Conservation (phyloP, 2,113 vertebrate species). For the Tachuris rubrigastra region DNA sequence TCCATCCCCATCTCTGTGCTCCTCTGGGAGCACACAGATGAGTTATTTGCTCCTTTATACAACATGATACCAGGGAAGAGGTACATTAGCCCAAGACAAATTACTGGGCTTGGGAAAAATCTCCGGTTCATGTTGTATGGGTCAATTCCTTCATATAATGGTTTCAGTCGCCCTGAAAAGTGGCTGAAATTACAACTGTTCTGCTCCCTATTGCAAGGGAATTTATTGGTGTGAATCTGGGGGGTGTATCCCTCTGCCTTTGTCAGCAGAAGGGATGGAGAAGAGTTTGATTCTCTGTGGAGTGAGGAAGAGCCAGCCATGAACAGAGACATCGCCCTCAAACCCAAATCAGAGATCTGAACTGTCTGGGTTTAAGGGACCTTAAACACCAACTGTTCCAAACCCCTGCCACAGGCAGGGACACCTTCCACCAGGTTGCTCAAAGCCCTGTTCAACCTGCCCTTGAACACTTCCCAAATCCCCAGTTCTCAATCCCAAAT, state of each 20-base stretch:
- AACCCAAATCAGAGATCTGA: background rate
- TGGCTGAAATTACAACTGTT: background rate
- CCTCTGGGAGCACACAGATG: background rate
- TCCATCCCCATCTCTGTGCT: background rate
- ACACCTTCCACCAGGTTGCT: background rate
- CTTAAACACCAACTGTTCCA: background rate
- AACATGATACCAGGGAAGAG: background rate
- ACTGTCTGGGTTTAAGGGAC: fast-evolving
- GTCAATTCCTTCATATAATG: background rate
- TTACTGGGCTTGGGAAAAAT: background rate
- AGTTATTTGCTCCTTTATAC: background rate
- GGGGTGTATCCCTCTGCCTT: background rate
- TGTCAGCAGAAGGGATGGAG: fast-evolving
- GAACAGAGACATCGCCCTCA: fast-evolving
- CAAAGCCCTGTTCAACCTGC: background rate
- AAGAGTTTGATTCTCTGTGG: fast-evolving
- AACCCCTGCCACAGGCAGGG: background rate
- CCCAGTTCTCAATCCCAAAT: background rate
- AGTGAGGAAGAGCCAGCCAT: fast-evolving
- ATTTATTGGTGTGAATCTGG: background rate
- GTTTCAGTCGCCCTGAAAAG: background rate
- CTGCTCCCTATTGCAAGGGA: background rate
- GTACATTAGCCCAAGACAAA: background rate
- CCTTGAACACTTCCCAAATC: background rate
- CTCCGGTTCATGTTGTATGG: background rate